Percentiles rank a stretch among this genome's conserved stretches.
These are phyloP conservation scores for Polietes domitor DNA, from an alignment of 2,888 invertebrate species.

Conservation along the genomic window DNA sequence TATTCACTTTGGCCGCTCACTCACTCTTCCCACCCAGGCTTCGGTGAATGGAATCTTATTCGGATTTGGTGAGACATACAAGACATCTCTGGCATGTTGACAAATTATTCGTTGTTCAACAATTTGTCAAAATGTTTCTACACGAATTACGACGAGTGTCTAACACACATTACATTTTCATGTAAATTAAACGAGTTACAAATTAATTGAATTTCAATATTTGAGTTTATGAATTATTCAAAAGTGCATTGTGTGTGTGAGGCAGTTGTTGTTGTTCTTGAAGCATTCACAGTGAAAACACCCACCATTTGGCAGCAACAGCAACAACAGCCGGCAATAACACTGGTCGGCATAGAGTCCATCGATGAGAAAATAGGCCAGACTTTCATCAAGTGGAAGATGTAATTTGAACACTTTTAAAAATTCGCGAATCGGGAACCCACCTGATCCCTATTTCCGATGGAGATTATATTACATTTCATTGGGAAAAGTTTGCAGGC, in stretches of 20 bases:
- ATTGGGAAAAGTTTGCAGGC: neutral
- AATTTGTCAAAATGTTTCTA: neutral
- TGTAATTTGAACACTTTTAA: too few species aligned
- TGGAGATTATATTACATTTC: too few species aligned
- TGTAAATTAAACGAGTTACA: slow-evolving; percentile 37
- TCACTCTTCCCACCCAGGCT: too few species aligned
- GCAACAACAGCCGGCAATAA: slow-evolving; percentile 39
- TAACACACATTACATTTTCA: slow-evolving; percentile 39
- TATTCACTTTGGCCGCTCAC: too few species aligned
- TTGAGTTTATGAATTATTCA: slow-evolving; percentile 19
- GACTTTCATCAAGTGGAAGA: too few species aligned
- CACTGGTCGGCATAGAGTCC: neutral
- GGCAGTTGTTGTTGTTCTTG: slow-evolving; percentile 2
- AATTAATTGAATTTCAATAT: slow-evolving; percentile 55
- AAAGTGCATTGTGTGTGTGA: neutral
- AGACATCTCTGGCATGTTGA: neutral
- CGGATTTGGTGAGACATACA: too few species aligned
- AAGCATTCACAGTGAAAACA: neutral
- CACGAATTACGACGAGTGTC: neutral
- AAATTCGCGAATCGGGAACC: too few species aligned
- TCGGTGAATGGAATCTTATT: too few species aligned
- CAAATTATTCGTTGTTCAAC: neutral
- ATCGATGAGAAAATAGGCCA: too few species aligned
- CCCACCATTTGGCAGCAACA: neutral
- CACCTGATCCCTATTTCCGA: too few species aligned